A percentile compares a stretch with the other conserved stretches of the same genome.
Conservation (phyloP, 1,140 invertebrate species). For the Eueides isabella region DNA sequence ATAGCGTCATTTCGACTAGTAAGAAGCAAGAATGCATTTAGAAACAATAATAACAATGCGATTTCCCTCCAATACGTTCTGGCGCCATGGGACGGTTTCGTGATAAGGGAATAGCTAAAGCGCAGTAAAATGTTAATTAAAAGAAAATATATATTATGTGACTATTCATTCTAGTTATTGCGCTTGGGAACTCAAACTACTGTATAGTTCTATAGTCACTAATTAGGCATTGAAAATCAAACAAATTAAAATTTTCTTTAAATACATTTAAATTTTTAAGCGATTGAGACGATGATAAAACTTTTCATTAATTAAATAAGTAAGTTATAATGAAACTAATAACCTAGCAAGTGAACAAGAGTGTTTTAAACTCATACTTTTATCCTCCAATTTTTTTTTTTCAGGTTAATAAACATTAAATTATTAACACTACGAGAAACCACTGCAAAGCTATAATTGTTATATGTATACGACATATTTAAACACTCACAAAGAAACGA, state of each 20-base stretch:
- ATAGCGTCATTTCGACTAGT: constrained; percentile 26
- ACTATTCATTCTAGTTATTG: no score
- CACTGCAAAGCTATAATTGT: background rate
- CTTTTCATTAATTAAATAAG: background rate
- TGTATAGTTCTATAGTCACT: no score
- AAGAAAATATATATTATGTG: background rate
- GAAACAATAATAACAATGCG: constrained; percentile 29
- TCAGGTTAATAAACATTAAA: background rate
- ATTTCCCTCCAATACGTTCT: constrained; percentile 28
- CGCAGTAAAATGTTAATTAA: background rate
- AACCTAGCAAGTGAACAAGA: background rate
- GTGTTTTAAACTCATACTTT: background rate
- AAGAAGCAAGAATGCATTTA: constrained; percentile 19
- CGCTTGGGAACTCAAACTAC: no score
- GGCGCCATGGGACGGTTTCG: constrained; percentile 31
- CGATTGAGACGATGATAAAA: background rate
- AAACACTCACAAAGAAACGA: background rate
- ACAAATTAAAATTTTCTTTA: background rate
- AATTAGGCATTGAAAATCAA: no score
- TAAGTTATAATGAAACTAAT: no score
- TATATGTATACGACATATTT: background rate
- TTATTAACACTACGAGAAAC: background rate
- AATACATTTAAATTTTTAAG: background rate
- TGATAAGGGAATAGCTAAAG: constrained; percentile 23
- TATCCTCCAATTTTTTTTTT: background rate